Percentiles rank a stretch among this genome's conserved stretches.
These are phyloP conservation scores for Aphyosemion australe DNA, from an alignment of 2,113 vertebrate genomes.

Conservation along the genomic window DNA sequence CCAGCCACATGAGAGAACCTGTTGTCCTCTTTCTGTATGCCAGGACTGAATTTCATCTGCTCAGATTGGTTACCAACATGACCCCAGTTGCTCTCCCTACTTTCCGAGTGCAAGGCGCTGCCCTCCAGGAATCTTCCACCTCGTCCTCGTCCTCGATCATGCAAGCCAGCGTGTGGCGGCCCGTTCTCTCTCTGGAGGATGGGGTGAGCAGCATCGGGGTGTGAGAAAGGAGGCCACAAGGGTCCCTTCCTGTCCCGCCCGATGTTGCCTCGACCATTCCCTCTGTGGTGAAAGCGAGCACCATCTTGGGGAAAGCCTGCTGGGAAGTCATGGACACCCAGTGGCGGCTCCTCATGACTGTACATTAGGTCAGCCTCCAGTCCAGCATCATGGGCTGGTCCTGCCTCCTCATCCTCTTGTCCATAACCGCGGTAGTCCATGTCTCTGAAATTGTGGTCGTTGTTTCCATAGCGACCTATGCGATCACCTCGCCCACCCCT, in stretches of 20 bases:
- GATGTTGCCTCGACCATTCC: slow-evolving; percentile 32
- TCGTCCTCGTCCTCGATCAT: slow-evolving; percentile 44
- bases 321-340: slow-evolving; percentile 49
- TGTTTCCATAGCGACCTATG: slow-evolving; percentile 84
- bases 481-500: slow-evolving; percentile 88
- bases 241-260: slow-evolving; percentile 41
- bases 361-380: slow-evolving; percentile 68
- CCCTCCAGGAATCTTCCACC: slow-evolving; percentile 57
- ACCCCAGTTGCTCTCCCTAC: slow-evolving; percentile 54
- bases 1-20: slow-evolving; percentile 52
- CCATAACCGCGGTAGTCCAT: slow-evolving; percentile 85
- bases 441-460: slow-evolving; percentile 86
- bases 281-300: slow-evolving; percentile 41
- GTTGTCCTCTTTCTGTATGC: slow-evolving; percentile 66
- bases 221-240: slow-evolving; percentile 38
- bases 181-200: slow-evolving; percentile 60
- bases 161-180: slow-evolving; percentile 40
- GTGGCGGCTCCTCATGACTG: slow-evolving; percentile 38
- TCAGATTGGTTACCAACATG: slow-evolving; percentile 38
- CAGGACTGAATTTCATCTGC: slow-evolving; percentile 50
- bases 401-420: slow-evolving; percentile 69
- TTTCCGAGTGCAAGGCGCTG: slow-evolving; percentile 33
- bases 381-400: slow-evolving; percentile 60
- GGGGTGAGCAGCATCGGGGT: slow-evolving; percentile 38
- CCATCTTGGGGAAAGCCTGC: slow-evolving; percentile 51